Conservation (phyloP, 2,113 vertebrate species). For the Lasiurus cinereus region DNA sequence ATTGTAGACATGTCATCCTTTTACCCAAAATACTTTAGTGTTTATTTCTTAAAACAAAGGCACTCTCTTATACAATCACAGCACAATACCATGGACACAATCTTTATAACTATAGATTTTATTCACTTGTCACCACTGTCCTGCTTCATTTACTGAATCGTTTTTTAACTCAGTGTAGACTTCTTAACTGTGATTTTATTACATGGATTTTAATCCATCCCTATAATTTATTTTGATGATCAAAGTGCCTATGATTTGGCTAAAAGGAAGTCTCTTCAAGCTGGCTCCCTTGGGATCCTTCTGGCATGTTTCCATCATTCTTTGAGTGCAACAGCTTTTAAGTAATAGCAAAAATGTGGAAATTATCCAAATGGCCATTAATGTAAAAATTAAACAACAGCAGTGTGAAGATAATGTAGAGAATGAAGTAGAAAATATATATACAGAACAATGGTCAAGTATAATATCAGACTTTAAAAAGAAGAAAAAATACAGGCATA, state of each 20-base stretch:
- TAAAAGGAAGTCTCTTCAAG: background rate
- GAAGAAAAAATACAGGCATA: background rate
- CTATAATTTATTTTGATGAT: slow-evolving; percentile 41
- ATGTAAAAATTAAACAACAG: slow-evolving; percentile 27
- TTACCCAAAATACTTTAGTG: background rate
- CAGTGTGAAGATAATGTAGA: background rate
- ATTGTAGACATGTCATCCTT: background rate
- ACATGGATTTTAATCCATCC: background rate
- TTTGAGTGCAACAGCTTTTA: background rate
- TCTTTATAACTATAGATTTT: background rate
- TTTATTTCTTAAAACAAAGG: slow-evolving; percentile 8
- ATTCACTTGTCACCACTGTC: background rate
- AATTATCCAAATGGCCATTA: background rate
- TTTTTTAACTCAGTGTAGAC: background rate
- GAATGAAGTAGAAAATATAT: slow-evolving; percentile 6
- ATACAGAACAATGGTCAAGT: background rate
- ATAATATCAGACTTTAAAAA: background rate
- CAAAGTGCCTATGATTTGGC: background rate
- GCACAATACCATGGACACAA: background rate
- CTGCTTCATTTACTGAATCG: background rate
- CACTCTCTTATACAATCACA: background rate
- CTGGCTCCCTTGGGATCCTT: background rate
- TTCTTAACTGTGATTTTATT: slow-evolving; percentile 20
- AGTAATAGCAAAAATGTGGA: background rate
- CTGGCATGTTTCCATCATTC: background rate